Conservation (phyloP, 2,113 vertebrate species). For the Ciconia stormi region DNA sequence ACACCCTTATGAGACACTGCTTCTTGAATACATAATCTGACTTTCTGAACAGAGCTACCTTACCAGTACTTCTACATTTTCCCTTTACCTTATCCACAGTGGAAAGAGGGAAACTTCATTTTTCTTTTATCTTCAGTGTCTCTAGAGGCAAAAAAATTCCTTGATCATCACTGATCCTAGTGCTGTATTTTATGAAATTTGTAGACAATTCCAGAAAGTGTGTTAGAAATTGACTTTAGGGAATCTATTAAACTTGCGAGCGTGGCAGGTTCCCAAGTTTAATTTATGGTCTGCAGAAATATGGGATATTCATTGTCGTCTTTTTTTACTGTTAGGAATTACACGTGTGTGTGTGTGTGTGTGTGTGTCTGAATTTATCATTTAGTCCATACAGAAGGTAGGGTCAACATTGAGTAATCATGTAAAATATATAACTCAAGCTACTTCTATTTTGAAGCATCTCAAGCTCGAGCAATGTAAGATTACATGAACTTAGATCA, state of each 20-base stretch:
- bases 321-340: slow-evolving; percentile 50
- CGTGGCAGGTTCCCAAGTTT: slow-evolving; percentile 49
- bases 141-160: slow-evolving; percentile 61
- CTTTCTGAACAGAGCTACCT: background rate
- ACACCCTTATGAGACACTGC: background rate
- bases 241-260: slow-evolving; percentile 64
- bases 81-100: background rate
- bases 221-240: slow-evolving; percentile 64
- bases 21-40: slow-evolving; percentile 1
- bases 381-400: slow-evolving; percentile 20
- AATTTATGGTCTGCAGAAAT: slow-evolving; percentile 73
- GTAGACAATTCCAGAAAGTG: slow-evolving; percentile 60
- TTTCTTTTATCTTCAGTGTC: slow-evolving; percentile 29
- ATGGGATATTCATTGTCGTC: slow-evolving; percentile 61
- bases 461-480: background rate
- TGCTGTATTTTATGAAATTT: slow-evolving; percentile 47
- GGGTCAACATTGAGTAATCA: background rate
- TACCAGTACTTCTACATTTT: slow-evolving; percentile 42
- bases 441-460: background rate
- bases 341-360: background rate
- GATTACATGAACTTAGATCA: slow-evolving; percentile 19
- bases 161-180: slow-evolving; percentile 40
- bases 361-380: slow-evolving; percentile 39
- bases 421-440: background rate
- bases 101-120: background rate